phyloP scores from a whole-genome alignment of 1,140 invertebrate genomes.

The Linepithema humile region DNA sequence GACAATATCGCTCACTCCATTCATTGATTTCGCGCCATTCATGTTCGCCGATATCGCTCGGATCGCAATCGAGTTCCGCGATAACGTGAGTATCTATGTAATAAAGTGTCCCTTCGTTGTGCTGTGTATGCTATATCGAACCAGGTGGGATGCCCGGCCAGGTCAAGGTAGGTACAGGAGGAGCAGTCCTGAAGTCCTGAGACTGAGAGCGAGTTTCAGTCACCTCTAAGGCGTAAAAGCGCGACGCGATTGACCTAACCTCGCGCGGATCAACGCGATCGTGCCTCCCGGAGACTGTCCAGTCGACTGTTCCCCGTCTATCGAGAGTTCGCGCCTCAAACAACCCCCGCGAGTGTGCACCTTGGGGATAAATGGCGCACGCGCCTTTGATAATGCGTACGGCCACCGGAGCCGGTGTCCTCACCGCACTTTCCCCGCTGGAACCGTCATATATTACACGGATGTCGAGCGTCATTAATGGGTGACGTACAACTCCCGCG shows the following conservation, averaged over 20 bases:
- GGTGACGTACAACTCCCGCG: background rate
- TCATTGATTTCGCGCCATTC: conserved; percentile 27
- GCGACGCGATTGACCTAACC: background rate
- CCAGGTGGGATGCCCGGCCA: conserved; percentile 1
- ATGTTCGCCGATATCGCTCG: background rate
- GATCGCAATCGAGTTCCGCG: background rate
- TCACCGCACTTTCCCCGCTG: background rate
- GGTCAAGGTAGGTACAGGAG: conserved; percentile 37
- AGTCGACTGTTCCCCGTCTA: conserved; percentile 63
- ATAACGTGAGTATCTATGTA: background rate
- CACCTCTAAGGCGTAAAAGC: background rate
- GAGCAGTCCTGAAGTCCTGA: background rate
- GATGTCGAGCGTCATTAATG: conserved; percentile 31
- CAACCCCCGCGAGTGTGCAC: conserved; percentile 58
- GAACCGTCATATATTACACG: conserved; percentile 19
- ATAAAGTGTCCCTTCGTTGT: background rate
- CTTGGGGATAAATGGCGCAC: conserved; percentile 54
- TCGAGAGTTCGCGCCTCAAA: conserved; percentile 73
- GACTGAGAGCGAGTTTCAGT: conserved; percentile 1
- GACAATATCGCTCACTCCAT: conserved; percentile 7
- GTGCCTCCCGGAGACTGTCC: conserved; percentile 38
- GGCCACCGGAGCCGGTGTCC: background rate
- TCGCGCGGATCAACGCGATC: background rate
- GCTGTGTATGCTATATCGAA: conserved; percentile 11
- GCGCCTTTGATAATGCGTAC: conserved; percentile 38